These are phyloP conservation scores for Crambe crambe DNA, from an alignment of 37 sponge, comb jelly and placozoan species.

Conservation along the genomic window DNA sequence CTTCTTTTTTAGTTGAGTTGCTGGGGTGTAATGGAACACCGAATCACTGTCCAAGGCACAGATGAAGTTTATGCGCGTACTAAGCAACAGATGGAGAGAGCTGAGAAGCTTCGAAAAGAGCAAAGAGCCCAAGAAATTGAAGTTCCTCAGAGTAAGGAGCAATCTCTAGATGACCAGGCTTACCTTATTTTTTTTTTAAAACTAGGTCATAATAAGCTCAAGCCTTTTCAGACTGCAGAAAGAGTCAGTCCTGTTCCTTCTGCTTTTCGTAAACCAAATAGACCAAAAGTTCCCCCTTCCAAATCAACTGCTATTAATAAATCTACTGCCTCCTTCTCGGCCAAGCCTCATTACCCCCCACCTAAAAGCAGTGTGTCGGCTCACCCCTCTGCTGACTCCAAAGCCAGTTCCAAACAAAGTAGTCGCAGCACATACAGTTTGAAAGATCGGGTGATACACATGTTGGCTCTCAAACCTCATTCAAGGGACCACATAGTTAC, in stretches of 20 bases:
- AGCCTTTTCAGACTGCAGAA: background rate
- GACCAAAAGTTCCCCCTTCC: background rate
- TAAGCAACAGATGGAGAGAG: constrained; percentile 43
- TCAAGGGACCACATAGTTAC: constrained; percentile 36
- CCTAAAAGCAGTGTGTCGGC: background rate
- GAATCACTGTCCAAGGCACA: constrained; percentile 64
- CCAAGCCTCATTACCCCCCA: background rate
- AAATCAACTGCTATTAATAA: background rate
- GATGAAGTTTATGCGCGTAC: constrained; percentile 71
- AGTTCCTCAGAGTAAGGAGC: constrained; percentile 5
- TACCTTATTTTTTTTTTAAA: no score
- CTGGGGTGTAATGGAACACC: constrained; percentile 42
- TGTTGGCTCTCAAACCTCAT: constrained; percentile 61
- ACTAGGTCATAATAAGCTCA: background rate
- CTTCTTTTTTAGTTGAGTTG: constrained; percentile 23
- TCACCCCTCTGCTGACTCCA: background rate
- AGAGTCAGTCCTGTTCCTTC: background rate
- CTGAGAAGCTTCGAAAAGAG: constrained; percentile 66
- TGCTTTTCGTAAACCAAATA: background rate
- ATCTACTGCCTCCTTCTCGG: background rate
- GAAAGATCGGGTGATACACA: constrained; percentile 69
- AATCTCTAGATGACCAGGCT: background rate
- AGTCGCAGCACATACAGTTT: constrained; percentile 7
- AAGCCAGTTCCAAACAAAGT: background rate
- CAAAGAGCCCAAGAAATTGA: constrained; percentile 29